Conservation (phyloP, 2,888 invertebrate species). For the Cremastinae sp. region DNA sequence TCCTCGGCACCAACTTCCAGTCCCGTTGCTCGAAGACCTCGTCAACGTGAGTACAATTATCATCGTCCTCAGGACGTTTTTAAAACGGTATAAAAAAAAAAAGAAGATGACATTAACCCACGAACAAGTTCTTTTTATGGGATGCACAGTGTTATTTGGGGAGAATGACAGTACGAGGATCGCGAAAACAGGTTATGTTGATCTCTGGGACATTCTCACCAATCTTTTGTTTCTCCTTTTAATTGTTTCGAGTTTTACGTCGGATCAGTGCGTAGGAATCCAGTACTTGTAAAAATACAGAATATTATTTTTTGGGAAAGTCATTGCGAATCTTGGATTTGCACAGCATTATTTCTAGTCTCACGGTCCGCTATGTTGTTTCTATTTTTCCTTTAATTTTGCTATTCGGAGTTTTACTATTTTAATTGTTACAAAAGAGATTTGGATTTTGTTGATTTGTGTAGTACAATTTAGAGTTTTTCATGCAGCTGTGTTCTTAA, state of each 20-base stretch:
- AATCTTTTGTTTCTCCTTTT: slow-evolving; percentile 31
- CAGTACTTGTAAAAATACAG: too few species aligned
- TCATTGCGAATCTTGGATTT: too few species aligned
- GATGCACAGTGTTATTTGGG: slow-evolving; percentile 7
- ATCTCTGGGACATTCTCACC: slow-evolving; percentile 54
- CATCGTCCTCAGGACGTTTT: not conserved
- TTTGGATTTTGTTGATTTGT: too few species aligned
- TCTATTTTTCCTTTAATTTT: too few species aligned
- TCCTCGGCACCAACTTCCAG: slow-evolving; percentile 77
- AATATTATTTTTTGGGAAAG: too few species aligned
- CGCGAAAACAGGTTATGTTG: slow-evolving; percentile 69
- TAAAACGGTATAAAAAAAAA: not conserved
- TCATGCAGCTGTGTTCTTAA: too few species aligned
- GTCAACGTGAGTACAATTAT: slow-evolving; percentile 82
- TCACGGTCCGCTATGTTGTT: not conserved
- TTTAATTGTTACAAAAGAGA: too few species aligned
- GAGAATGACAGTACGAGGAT: slow-evolving; percentile 37
- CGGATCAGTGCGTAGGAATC: not conserved
- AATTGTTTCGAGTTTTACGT: slow-evolving; percentile 48
- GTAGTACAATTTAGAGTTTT: too few species aligned
- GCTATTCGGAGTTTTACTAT: too few species aligned
- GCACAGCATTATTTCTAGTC: not conserved
- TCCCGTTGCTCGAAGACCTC: slow-evolving; percentile 82
- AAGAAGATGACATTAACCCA: slow-evolving; percentile 4
- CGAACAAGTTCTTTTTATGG: not conserved